Conservation (phyloP, 2,888 invertebrate species). For the Copidosoma aretas region DNA sequence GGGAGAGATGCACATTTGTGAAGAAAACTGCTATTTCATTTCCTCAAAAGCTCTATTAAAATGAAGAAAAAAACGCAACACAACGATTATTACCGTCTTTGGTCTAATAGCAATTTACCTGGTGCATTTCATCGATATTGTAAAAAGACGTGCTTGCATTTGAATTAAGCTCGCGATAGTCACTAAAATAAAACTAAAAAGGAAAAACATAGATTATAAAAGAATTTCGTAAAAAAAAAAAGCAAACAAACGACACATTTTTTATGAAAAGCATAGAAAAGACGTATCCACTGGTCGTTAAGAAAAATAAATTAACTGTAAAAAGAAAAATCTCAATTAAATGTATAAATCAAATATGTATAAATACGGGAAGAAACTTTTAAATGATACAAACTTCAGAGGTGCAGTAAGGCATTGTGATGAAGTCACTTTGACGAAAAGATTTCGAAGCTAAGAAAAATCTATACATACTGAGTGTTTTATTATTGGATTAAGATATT, state of each 20-base stretch:
- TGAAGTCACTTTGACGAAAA: slow-evolving; percentile 10
- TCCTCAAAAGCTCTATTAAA: background rate
- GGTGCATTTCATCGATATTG: slow-evolving; percentile 48
- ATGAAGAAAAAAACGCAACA: slow-evolving; percentile 46
- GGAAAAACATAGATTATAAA: slow-evolving; percentile 44
- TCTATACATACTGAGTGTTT: slow-evolving; percentile 56
- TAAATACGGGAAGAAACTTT: slow-evolving; percentile 22
- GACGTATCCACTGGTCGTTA: slow-evolving; percentile 42
- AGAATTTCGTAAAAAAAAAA: slow-evolving; percentile 42
- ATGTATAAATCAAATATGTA: slow-evolving; percentile 29
- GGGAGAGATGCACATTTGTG: too few species aligned
- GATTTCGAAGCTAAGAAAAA: slow-evolving; percentile 46
- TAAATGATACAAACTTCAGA: slow-evolving; percentile 1
- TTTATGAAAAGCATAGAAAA: slow-evolving; percentile 44
- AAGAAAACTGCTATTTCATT: slow-evolving; percentile 4
- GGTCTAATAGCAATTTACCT: slow-evolving; percentile 49
- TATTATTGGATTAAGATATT: slow-evolving; percentile 56
- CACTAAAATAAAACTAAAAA: slow-evolving; percentile 27
- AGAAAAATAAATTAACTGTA: slow-evolving; percentile 22
- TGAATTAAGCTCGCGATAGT: slow-evolving; percentile 38
- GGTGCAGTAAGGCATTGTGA: background rate
- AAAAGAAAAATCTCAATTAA: slow-evolving; percentile 18
- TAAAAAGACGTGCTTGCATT: slow-evolving; percentile 33
- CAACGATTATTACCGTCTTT: slow-evolving; percentile 57
- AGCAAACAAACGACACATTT: slow-evolving; percentile 42